phyloP scores from a whole-genome alignment of 2,888 invertebrate species.

The Lasioglossum figueresi region DNA sequence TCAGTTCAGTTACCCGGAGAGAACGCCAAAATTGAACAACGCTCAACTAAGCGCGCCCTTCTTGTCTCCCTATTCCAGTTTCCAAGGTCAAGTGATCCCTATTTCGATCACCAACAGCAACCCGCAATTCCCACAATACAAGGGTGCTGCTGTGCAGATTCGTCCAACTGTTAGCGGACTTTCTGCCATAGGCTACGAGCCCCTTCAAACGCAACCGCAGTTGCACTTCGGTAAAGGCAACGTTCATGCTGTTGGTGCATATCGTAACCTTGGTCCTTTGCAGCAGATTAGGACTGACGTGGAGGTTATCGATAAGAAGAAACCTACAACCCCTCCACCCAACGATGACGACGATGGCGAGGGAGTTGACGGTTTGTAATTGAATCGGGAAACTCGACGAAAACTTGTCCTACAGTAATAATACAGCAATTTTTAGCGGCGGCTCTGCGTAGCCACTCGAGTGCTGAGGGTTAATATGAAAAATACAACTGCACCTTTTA shows the following conservation, averaged over 20 bases:
- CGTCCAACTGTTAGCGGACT: constrained; percentile 49
- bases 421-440: too few species aligned
- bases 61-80: constrained; percentile 50
- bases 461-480: too few species aligned
- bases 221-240: constrained; percentile 72
- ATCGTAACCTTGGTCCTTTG: constrained; percentile 57
- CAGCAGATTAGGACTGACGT: constrained; percentile 77
- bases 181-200: constrained; percentile 70
- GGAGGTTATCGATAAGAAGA: constrained; percentile 78
- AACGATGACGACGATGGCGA: constrained; percentile 63
- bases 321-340: constrained; percentile 68
- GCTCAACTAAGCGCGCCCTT: constrained; percentile 61
- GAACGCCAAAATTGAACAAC: constrained; percentile 38
- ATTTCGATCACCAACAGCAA: constrained; percentile 68
- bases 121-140: constrained; percentile 71
- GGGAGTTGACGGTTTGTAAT: constrained; percentile 38
- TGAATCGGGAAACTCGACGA: too few species aligned
- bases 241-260: constrained; percentile 23
- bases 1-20: constrained; percentile 56
- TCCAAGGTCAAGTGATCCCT: constrained; percentile 70
- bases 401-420: too few species aligned
- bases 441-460: too few species aligned
- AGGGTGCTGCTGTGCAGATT: constrained; percentile 67
- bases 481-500: too few species aligned
- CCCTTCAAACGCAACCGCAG: constrained; percentile 77